Conservation (phyloP, 2,113 vertebrate species). For the Oreochromis niloticus region DNA sequence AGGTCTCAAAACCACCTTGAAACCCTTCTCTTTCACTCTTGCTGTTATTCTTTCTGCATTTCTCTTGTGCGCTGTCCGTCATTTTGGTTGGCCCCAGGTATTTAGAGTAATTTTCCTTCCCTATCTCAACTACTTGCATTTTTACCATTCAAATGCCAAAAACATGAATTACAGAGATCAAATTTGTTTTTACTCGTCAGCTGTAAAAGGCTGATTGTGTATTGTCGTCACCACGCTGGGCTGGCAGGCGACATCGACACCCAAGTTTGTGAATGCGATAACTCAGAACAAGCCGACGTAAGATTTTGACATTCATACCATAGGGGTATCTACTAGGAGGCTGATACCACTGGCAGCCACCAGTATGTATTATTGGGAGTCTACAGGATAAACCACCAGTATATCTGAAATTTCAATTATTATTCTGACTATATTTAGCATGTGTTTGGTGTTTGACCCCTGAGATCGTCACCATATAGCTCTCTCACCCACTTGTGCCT, state of each 20-base stretch:
- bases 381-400: not conserved
- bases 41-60: not conserved
- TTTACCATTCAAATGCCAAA: constrained; percentile 16
- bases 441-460: constrained; percentile 41
- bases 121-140: not conserved
- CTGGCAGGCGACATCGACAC: not conserved
- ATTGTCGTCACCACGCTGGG: not conserved
- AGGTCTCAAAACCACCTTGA: not conserved
- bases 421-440: not conserved
- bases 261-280: not conserved
- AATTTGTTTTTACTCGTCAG: not conserved
- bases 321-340: not conserved
- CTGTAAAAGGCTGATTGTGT: not conserved
- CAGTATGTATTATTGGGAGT: not conserved
- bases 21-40: not conserved
- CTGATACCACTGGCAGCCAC: not conserved
- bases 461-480: not conserved
- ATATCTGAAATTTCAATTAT: not conserved
- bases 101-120: not conserved
- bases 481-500: not conserved
- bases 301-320: not conserved
- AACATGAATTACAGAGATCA: not conserved
- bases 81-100: not conserved
- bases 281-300: not conserved
- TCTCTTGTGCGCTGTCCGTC: not conserved